Evolutionary conservation across 1,140 invertebrate species (phyloP), one percentile per base, ranked within the genome.

Genomic region (Euborellia annulipes): DNA sequence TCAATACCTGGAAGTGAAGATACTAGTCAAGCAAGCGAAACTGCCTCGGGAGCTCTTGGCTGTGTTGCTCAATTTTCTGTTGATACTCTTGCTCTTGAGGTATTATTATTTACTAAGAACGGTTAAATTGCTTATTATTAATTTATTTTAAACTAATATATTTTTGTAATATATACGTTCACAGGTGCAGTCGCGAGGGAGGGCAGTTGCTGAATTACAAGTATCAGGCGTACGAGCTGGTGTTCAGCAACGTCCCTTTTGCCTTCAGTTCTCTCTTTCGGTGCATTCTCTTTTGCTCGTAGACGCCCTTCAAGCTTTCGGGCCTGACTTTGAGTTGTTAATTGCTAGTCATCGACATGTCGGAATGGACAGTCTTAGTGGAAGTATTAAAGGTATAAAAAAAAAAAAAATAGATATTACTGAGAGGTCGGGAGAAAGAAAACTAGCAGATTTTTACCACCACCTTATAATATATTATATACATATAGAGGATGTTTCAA

Each of bases 261-360:
- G 91, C 60, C 72, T 78, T 1, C 78, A 75, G 47, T 63, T 90
- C 8, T 78, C 78, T 1, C 71, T 96, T 32, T 87, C 85, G 23
- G 88, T 97, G 9, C 89, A 94, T 62, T 87, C 87, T 50, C 68
- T 97, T 40, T 67, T 96, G 8, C 61, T 97, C 8, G 91, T 92
- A 0, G 92, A 97, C 69, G 91, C 90, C 36, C 67, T 95, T 51
- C 92, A 97, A 62, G 89, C 85, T 7, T 93, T 89, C 65, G 91
- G 92, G 0, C 78, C 81, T 2, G 91, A 97, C 67, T 97, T 93
- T 70, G 91, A 95, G 59, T 64, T 96, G 6, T 66, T 96, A 2
- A 78, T 94, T 9, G 91, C 91, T 8, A 94, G 89, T 62, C 91
- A 95, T 65, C 86, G 86, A 59, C 85, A 92, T 61, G 81, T 95